Base-by-base conservation (phyloP, 2,113 vertebrate genomes). In the Balaeniceps rex region DNA sequence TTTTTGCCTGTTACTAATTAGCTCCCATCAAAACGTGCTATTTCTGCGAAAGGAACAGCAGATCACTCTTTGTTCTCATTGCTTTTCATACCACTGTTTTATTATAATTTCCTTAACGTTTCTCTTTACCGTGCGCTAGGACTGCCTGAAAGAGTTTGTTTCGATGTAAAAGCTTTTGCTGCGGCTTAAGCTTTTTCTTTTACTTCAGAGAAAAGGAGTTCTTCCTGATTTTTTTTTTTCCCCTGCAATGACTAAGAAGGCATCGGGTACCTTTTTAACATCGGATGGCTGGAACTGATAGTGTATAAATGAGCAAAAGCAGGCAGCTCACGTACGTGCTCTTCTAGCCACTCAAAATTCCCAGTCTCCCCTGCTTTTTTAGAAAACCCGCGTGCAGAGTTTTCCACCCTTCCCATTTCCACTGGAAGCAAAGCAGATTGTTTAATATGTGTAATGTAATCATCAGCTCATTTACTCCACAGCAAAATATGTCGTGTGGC, bases 1-100 rank as follows among this genome's bases (percentile, higher is more conserved):
- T 88, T 92, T 95, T 87, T 83, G 65, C 84, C 87, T 77, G 57
- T 76, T 91, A 55, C 91, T 95, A 97, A 97, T 95, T 92, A 91
- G 58, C 66, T 93, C 60, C 82, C 64, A 89, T 91, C 74, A 52
- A 94, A 82, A 72, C 5, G 8, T 60, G 86, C 84, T 91, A 11
- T 83, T 94, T 93, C 76, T 90, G 81, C 0, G 2, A 65, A 49
- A 51, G 34, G 89, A 94, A 25, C 55, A 90, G 83, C 70, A 68
- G 66, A 82, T 89, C 87, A 5, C 57, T 93, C 82, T 95, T 93
- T 87, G 80, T 93, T 97, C 90, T 87, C 79, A 2, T 21, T 83
- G 65, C 69, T 78, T 90, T 81, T 91, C 87, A 61, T 69, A 70
- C 52, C 72, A 44, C 65, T 88, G 12, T 64, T 95, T 91, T 77